Evolutionary conservation across 2,888 invertebrate species (phyloP).

Genomic region (Dysmachus trigonus): DNA sequence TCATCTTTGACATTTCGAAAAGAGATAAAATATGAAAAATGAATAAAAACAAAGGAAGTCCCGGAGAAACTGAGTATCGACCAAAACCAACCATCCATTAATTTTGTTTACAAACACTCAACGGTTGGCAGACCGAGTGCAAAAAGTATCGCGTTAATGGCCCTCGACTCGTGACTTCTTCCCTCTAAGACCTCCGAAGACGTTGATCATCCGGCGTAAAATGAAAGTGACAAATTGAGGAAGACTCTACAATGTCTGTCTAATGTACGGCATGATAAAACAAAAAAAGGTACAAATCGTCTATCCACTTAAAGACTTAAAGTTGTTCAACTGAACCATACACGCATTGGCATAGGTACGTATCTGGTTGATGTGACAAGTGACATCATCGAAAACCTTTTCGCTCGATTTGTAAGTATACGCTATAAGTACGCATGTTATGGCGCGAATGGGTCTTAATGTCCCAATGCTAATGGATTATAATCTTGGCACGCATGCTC

Average conservation of each 20-base stretch:
- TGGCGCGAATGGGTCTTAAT: not conserved
- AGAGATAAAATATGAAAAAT: not conserved
- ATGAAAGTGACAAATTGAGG: slow-evolving; percentile 2
- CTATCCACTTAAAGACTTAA: not conserved
- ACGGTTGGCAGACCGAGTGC: not conserved
- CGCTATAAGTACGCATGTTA: not conserved
- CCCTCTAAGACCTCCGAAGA: not conserved
- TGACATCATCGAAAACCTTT: not conserved
- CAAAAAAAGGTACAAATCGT: not conserved
- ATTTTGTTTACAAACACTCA: slow-evolving; percentile 22
- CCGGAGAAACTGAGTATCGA: not conserved
- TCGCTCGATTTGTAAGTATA: not conserved
- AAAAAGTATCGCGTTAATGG: not conserved
- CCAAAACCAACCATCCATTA: not conserved
- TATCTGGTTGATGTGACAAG: not conserved
- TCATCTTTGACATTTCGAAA: not conserved
- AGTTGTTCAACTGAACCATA: not conserved
- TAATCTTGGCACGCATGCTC: slow-evolving; percentile 33
- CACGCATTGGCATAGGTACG: not conserved
- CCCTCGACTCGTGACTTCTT: slow-evolving; percentile 5
- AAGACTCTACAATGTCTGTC: not conserved
- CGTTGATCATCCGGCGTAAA: not conserved
- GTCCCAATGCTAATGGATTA: slow-evolving; percentile 25
- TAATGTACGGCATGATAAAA: not conserved
- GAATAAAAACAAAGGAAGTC: not conserved